Evolutionary conservation across 2,888 invertebrate species (phyloP), one percentile per base, ranked within the genome.

Genomic region (Helicoverpa assulta): DNA sequence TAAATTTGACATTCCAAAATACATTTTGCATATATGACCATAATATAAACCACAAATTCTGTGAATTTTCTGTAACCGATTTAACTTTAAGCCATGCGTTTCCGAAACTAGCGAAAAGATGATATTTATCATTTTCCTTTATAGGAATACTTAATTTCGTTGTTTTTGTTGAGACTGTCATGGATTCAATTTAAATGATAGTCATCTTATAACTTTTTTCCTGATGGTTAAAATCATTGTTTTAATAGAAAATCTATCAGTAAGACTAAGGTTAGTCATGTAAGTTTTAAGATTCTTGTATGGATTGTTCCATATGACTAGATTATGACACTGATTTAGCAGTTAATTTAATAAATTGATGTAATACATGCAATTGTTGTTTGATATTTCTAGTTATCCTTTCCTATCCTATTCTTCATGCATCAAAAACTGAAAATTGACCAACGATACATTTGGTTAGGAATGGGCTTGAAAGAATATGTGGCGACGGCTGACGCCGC

Each of bases 321-420:
- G 86, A 86, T 85, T 88, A 87, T 88, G 87, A 89, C 85, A 78
- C 80, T 86, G 83, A 87, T 80, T 84, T 90, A 91, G 88, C 81
- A 83, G 84, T 81, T 88, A 89, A 89, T 89, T 86, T 85, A 88
- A 89, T 88, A 91, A 89, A 91, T 90, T 88, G 83, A 90, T 89
- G 88, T 88, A 88, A 83, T 82, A 76, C 72, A 76, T 75, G 59
- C 43, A 51, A 60, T 70, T 55, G 18, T 72, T 80, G 73, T 72
- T 80, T 84, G 79, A 60, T 33, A 33, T 43, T 70, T 59, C 57
- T 7, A 18, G 51, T 33, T 19, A 16, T 43, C 12, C 52, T 53
- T n/a, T 16, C 16, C 50, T 8, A 33, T 4, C 29, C 29, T 29
- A 29, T 29, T 29, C 29, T 29, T 29, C 29, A 2, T 29, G 29